phyloP scores from a whole-genome alignment of 2,888 invertebrate species.

The Yponomeuta evonymella region DNA sequence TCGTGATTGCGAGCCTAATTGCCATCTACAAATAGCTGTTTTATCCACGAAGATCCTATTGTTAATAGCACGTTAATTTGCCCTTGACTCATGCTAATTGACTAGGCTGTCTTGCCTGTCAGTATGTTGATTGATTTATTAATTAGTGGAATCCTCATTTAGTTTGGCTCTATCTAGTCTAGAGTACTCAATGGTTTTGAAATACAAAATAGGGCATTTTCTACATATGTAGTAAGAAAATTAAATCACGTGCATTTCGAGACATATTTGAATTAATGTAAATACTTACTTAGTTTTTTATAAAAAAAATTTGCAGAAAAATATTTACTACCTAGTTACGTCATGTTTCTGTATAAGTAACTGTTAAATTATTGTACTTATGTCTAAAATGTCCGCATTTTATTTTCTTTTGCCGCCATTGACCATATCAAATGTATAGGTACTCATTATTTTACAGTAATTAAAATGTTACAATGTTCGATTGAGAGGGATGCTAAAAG shows the following conservation, averaged over 20 bases:
- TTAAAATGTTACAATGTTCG: too few species aligned
- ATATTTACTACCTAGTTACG: too few species aligned
- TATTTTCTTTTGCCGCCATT: too few species aligned
- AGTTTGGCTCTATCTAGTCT: background rate
- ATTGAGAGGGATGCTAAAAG: too few species aligned
- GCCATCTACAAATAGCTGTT: background rate
- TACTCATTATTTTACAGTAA: too few species aligned
- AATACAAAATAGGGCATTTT: background rate
- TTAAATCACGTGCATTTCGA: background rate
- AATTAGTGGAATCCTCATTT: background rate
- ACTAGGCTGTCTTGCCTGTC: constrained; percentile 3
- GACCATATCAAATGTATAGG: too few species aligned
- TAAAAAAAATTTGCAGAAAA: too few species aligned
- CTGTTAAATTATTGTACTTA: too few species aligned
- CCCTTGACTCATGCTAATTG: background rate
- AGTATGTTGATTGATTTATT: background rate
- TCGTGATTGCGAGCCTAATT: background rate
- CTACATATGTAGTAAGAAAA: background rate
- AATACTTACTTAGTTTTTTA: too few species aligned
- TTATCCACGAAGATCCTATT: constrained; percentile 4
- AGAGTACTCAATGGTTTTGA: background rate
- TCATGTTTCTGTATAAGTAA: too few species aligned
- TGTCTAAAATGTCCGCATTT: too few species aligned
- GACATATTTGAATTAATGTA: too few species aligned
- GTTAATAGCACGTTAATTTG: background rate